phyloP scores from a whole-genome alignment of 2,113 vertebrate genomes.

The Aegotheles bennettii region DNA sequence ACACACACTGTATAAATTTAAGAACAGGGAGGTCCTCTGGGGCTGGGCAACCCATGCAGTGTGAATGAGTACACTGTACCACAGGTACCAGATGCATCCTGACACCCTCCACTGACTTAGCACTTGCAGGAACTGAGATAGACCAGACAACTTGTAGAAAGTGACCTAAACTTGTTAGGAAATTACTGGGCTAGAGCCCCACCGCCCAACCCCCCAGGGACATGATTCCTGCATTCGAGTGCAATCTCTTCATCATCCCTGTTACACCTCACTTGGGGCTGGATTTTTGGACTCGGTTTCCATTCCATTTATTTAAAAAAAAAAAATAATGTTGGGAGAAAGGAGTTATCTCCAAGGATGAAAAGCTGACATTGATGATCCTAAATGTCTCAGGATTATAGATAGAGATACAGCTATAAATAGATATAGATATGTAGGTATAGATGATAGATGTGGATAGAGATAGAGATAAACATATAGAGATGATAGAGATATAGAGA shows the following conservation, averaged over 20 bases:
- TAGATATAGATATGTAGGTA: background rate
- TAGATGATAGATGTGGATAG: background rate
- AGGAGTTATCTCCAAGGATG: background rate
- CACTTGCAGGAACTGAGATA: fast-evolving
- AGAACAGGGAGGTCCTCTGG: background rate
- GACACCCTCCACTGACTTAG: too few relatives aligned
- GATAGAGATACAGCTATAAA: background rate
- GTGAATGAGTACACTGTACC: background rate
- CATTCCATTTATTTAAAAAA: background rate
- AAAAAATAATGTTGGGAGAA: background rate
- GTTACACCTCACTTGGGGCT: background rate
- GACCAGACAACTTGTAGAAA: background rate
- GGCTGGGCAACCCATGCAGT: background rate
- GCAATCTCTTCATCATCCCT: fast-evolving
- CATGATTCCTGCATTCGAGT: background rate
- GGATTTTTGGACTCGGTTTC: background rate
- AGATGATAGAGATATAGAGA: background rate
- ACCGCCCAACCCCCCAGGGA: fast-evolving
- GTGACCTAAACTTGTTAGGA: background rate
- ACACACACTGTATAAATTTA: background rate
- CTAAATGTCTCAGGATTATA: background rate
- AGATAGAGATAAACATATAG: background rate
- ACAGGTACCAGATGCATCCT: background rate
- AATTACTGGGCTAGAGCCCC: background rate
- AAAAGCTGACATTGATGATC: background rate